Base-by-base conservation (phyloP, 2,113 vertebrate species). In the Pipa parva region DNA sequence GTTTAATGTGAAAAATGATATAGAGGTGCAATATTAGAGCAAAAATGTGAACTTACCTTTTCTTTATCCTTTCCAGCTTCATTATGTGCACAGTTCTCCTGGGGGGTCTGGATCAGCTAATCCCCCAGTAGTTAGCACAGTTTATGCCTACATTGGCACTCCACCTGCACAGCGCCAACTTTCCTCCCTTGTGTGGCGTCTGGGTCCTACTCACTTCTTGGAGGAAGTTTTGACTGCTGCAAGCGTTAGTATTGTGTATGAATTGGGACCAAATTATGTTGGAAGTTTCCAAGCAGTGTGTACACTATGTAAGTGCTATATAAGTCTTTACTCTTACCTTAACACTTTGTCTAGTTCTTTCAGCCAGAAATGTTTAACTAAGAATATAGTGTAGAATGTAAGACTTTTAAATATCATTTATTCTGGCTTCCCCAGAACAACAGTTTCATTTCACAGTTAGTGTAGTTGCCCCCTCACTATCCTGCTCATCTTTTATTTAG, bases 221-320 rank as follows among this genome's bases (percentile, higher is more conserved):
- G 97, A 99, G 84, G 97, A 99, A 73, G 95, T 95, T 59, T 84
- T 99, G 45, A 92, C 95, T 0, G 88, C 91, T 60, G 71, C 89
- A 2, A 94, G 89, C 17, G 77, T 97, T 20, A 92, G 89, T 18
- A 84, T 91, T 70, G 84, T 99, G 73, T 97, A 85, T 18, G 97
- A 99, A 62, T 86, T 99, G 58, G 97, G 96, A 71, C 95, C 97
- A 5, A 93, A 91, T 76, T 97, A 94, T 0, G 87, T 95, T 0
- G 96, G 97, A 63, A 97, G 95, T 76, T 95, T 98, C 75, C 96
- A 99, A 81, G 94, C 97, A 0, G 93, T 99, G 20, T 92, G 92
- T 52, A 76, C 91, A 22, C 92, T 94, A 0, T 95, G 97, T 99
- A 76, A 97, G 96, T 90, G 77, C 22, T 26, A n/a, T n/a, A n/a